A percentile compares a stretch with the other conserved stretches of the same genome.
These are phyloP conservation scores for Balanococcus diminutus DNA, from an alignment of 2,888 invertebrate species.

Conservation along the genomic window DNA sequence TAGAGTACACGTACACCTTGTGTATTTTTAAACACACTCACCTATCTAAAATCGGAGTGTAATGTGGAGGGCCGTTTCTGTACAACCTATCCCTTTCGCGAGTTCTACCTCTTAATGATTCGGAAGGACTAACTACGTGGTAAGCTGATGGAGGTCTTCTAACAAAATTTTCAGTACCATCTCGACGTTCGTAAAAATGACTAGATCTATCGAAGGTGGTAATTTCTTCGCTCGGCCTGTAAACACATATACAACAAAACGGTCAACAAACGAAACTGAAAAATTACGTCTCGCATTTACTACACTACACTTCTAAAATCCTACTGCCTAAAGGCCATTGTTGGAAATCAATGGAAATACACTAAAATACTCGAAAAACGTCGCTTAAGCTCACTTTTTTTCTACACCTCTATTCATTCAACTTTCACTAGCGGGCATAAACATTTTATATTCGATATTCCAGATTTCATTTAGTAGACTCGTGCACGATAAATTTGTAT, in stretches of 20 bases:
- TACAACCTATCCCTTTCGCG: conserved; percentile 62
- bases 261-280: not conserved
- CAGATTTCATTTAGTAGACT: no score
- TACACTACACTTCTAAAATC: not conserved
- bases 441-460: no score
- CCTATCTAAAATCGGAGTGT: conserved; percentile 62
- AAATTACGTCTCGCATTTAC: not conserved
- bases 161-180: conserved; percentile 53
- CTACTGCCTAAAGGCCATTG: not conserved
- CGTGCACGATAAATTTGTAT: no score
- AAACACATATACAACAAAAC: conserved; percentile 54
- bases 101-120: conserved; percentile 62
- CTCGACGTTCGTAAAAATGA: conserved; percentile 65
- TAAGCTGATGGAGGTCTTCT: conserved; percentile 60
- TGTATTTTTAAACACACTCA: conserved; percentile 55
- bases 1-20: not conserved
- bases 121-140: conserved; percentile 59
- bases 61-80: conserved; percentile 62
- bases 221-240: conserved; percentile 66
- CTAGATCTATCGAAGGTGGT: conserved; percentile 63
- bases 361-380: not conserved
- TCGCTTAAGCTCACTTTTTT: not conserved
- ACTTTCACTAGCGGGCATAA: no score
- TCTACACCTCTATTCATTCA: not conserved
- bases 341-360: not conserved